Base-by-base conservation (phyloP, 2,797 vertebrate species). In the Neosilurus mollespiculum region DNA sequence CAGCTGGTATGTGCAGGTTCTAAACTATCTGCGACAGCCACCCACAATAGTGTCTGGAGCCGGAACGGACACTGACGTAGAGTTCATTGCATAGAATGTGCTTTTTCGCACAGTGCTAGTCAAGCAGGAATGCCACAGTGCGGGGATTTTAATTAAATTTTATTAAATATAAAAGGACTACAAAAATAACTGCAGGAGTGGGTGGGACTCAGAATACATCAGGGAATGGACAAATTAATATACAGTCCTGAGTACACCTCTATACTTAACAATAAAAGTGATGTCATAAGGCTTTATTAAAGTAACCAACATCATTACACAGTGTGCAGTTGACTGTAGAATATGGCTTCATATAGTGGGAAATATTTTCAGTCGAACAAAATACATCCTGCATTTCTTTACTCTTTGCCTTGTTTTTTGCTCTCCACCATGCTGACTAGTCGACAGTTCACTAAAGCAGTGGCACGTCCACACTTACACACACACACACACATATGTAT, bases 401-500 rank as follows among this genome's bases (percentile, higher is more conserved):
- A 73, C 71, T 1, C 15, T 16, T n/a, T 56, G 20, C 56, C 56
- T 43, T 5, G 18, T 15, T 34, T 51, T 56, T 26, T 73, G 30
- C 43, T 18, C 56, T 3, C 34, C 20, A 61, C 58, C 22, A 11
- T 77, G 75, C 34, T 78, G 75, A 62, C 37, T 78, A 49, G 59
- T 51, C 15, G 15, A 64, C 61, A 78, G n/a, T 64, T 64, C 34
- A 58, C 77, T 26, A 53, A 51, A 53, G 61, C 43, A 30, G 20
- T 18, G 34, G 49, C 14, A 12, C 34, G 37, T 51, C 22, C 59
- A 64, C 59, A 62, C 58, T 61, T 34, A 9, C 56, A 72, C 22
- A 24, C 12, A 9, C 56, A 72, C 22, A 24, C 12, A 66, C 87
- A 82, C 87, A 80, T 81, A 85, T 76, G 81, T 71, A 70, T 81